A percentile compares a stretch with the other conserved stretches of the same genome.
Evolutionary conservation across 2,113 vertebrate genomes (phyloP).

Genomic region (Perca fluviatilis): DNA sequence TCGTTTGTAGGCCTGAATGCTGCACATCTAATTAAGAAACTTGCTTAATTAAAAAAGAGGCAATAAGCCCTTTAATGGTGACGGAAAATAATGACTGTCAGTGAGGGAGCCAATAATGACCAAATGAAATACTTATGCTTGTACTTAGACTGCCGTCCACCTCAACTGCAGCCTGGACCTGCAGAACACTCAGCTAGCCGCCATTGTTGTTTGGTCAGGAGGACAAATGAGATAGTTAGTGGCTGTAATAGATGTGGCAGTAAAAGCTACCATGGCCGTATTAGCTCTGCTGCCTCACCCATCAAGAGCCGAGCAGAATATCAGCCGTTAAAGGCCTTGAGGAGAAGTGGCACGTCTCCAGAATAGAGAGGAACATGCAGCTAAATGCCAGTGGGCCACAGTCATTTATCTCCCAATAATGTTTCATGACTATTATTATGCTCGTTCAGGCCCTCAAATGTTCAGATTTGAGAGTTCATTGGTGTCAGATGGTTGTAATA

Average conservation of each 20-base stretch:
- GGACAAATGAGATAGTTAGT: slow-evolving; percentile 74
- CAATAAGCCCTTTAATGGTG: slow-evolving; percentile 79
- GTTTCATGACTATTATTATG: slow-evolving; percentile 66
- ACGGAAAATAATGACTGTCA: slow-evolving; percentile 76
- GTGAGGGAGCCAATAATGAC: slow-evolving; percentile 72
- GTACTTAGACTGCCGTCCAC: neutral
- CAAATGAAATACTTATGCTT: slow-evolving; percentile 68
- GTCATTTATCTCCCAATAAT: slow-evolving; percentile 70
- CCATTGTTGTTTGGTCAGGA: slow-evolving; percentile 67
- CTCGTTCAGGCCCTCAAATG: slow-evolving; percentile 46
- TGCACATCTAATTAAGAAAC: slow-evolving; percentile 80
- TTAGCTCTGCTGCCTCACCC: slow-evolving; percentile 59
- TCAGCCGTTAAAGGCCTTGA: slow-evolving; percentile 60
- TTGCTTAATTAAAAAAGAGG: slow-evolving; percentile 83
- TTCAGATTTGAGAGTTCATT: slow-evolving; percentile 48
- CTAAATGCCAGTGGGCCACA: slow-evolving; percentile 63
- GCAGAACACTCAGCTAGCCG: slow-evolving; percentile 16
- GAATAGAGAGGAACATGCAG: slow-evolving; percentile 63
- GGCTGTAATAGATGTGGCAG: slow-evolving; percentile 68
- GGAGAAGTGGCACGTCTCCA: slow-evolving; percentile 46
- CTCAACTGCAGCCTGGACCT: neutral
- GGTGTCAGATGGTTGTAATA: slow-evolving; percentile 48
- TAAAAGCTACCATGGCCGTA: slow-evolving; percentile 49
- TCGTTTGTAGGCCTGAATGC: slow-evolving; percentile 69
- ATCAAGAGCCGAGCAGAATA: slow-evolving; percentile 49